Conservation (phyloP, 2,797 vertebrate species). For the Setipinna tenuifilis region DNA sequence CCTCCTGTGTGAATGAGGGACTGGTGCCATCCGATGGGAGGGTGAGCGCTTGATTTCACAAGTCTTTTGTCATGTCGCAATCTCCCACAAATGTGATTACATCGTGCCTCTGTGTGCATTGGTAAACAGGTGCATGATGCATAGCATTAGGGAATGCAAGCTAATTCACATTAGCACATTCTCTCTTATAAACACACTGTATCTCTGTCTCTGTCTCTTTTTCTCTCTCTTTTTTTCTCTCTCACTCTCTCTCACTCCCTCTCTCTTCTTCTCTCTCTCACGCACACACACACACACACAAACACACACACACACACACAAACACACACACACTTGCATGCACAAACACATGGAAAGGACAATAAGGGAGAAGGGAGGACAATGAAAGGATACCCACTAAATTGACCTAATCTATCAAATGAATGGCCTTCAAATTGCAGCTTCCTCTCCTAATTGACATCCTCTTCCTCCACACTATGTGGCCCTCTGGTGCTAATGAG, state of each 20-base stretch:
- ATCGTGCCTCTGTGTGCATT: background rate
- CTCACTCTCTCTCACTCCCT: no score
- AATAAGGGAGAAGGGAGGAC: no score
- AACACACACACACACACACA: no score
- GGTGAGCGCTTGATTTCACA: conserved; percentile 67
- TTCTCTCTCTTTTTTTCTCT: no score
- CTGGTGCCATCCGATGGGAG: conserved; percentile 78
- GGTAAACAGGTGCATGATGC: no score
- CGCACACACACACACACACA: no score
- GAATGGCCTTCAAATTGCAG: background rate
- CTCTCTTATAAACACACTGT: no score
- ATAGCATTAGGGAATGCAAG: background rate
- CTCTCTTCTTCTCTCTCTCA: no score
- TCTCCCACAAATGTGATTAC: background rate
- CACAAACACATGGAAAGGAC: background rate
- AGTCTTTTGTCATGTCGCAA: background rate
- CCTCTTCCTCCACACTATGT: background rate
- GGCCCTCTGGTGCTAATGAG: background rate
- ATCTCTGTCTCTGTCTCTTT: no score
- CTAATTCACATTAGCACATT: background rate
- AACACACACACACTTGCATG: no score
- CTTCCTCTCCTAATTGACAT: background rate
- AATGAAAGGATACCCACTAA: background rate
- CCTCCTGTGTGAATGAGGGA: conserved; percentile 81
- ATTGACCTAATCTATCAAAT: background rate